Base-by-base conservation (phyloP, 2,797 vertebrate genomes). In the Pantherophis alleghaniensis region DNA sequence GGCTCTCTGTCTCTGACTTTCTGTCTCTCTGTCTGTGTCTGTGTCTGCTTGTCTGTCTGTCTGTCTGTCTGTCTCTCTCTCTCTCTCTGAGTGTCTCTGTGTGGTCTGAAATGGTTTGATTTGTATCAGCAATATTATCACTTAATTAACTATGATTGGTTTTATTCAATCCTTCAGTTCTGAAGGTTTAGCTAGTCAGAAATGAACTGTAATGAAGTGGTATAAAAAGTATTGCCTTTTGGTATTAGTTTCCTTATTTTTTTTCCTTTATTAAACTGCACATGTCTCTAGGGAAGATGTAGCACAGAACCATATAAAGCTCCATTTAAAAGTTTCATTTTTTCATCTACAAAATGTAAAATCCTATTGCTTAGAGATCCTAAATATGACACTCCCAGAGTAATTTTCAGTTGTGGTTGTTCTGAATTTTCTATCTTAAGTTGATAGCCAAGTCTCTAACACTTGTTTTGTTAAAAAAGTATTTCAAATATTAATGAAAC, bases 401-500 rank as follows among this genome's bases (percentile, higher is more conserved):
- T 26, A 69, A 94, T 90, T 79, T 93, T 91, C 22, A 57, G 53
- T 89, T 69, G 91, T 69, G 22, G 61, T 92, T 93, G 42, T 91
- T 92, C 28, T 94, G 51, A 94, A 93, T 63, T 94, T 95, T 90
- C 37, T 79, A 87, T 93, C 90, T 93, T 92, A 16, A 94, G 12
- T 86, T 61, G 11, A 86, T 56, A 95, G 53, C 26, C n/a, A 93
- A 87, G 79, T 26, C 92, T 95, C 59, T 93, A 95, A 74, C 87
- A 59, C 53, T 0, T 42, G 95, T 47, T 32, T 69, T 32, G 13
- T 88, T 28, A 7, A 95, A 87, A 92, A 92, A 59, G 61, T 7
- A 7, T 90, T 63, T 37, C 32, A 89, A 93, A 92, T 91, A n/a
- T 24, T 95, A 94, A 92, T 86, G 57, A 91, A 94, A 94, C 14